Conservation (phyloP, 2,113 vertebrate species). For the Zosterops borbonicus region DNA sequence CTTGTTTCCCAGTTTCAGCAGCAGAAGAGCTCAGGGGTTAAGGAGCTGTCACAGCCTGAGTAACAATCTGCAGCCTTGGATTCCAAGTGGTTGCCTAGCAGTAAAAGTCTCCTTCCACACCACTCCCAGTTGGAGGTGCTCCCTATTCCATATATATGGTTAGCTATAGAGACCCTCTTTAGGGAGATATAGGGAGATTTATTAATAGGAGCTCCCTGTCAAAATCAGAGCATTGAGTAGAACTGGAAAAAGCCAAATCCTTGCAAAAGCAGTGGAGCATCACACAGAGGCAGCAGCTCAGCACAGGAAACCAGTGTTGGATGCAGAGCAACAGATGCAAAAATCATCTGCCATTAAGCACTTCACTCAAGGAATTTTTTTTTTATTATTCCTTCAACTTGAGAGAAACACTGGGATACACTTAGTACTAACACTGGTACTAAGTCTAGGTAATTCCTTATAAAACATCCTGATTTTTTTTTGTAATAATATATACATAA, state of each 20-base stretch:
- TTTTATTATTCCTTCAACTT: background rate
- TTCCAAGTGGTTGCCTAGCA: constrained; percentile 57
- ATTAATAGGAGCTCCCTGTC: constrained; percentile 39
- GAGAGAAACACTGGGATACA: background rate
- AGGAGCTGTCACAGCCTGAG: constrained; percentile 24
- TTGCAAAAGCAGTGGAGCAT: background rate
- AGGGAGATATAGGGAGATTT: constrained; percentile 12
- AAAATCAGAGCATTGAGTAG: background rate
- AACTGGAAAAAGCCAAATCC: background rate
- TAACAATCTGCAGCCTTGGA: constrained; percentile 38
- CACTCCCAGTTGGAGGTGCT: constrained; percentile 35
- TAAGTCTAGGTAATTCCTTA: background rate
- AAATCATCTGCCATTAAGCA: background rate
- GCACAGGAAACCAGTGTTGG: background rate
- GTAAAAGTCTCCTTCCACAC: constrained; percentile 19
- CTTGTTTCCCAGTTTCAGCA: background rate
- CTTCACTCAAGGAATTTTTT: background rate
- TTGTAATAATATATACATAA: no score
- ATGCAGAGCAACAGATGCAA: background rate
- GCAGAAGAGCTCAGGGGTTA: constrained; percentile 37
- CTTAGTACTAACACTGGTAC: no score
- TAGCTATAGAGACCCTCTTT: constrained; percentile 14
- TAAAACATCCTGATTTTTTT: background rate
- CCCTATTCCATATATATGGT: constrained; percentile 28
- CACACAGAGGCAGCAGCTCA: background rate